Evolutionary conservation across 1,140 invertebrate genomes (phyloP).

Genomic region (Leptoteleia sp.): DNA sequence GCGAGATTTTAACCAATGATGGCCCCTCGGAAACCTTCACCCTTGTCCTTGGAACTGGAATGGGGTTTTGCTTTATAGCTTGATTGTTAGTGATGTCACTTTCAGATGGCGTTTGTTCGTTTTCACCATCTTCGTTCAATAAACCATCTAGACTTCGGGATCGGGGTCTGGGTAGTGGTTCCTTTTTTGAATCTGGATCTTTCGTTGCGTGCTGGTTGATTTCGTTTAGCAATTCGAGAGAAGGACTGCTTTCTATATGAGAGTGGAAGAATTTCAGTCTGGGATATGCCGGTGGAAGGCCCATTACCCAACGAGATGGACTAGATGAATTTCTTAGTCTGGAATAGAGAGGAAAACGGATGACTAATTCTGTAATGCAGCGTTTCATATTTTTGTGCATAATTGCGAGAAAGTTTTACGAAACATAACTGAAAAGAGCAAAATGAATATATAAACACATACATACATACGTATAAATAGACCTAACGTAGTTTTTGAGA

Average conservation of each 20-base stretch:
- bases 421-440: no score
- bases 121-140: constrained; percentile 76
- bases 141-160: constrained; percentile 87
- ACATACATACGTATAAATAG: no score
- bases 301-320: constrained; percentile 83
- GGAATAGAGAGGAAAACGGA: constrained; percentile 65
- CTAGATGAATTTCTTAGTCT: constrained; percentile 85
- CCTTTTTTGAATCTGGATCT: constrained; percentile 32
- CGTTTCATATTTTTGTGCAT: no score
- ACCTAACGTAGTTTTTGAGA: no score
- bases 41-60: constrained; percentile 37
- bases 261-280: constrained; percentile 73
- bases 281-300: constrained; percentile 72
- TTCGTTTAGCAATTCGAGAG: constrained; percentile 71
- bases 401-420: no score
- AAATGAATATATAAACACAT: no score
- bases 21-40: constrained; percentile 8
- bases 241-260: constrained; percentile 66
- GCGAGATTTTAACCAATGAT: constrained; percentile 2
- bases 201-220: constrained; percentile 51
- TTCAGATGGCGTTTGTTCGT: constrained; percentile 20
- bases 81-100: constrained; percentile 28
- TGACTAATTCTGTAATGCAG: no score
- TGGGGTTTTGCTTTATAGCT: constrained; percentile 19
- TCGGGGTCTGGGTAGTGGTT: constrained; percentile 78